Base-by-base conservation (phyloP, 2,888 invertebrate species). In the Unio pictorum region DNA sequence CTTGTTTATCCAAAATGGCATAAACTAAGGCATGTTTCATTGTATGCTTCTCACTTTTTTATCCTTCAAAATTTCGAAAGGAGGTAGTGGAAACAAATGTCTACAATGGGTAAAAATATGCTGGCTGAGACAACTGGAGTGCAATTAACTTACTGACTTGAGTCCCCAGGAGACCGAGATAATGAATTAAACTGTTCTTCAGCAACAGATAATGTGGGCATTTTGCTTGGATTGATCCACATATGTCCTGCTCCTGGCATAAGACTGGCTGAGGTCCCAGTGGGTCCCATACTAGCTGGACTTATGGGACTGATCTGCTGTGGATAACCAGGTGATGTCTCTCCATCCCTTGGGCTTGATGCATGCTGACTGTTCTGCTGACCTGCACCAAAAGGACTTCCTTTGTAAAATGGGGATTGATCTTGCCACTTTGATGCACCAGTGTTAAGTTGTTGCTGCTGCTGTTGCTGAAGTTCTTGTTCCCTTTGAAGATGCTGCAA, bases 271-370 rank as follows among this genome's bases (percentile, higher is more conserved):
- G 69, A 60, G 60, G 34, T 65, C 57, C 56, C 55, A 34, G 66
- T 55, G 18, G 55, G 28, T 18, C 55, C 55, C 58, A 58, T 62
- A 45, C 45, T 45, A 20, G 69, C 84, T 17, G 84, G 85, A 30
- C 83, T 84, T 69, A 85, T 83, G 15, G 85, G 85, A 65, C 84
- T 84, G 62, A 82, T 72, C 71, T 85, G 85, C 64, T 80, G 80
- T 58, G 80, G 71, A 65, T 83, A 83, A 45, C 78, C 76, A 15
- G 83, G 81, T 11, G 84, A 82, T 23, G 68, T 72, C 34, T 81
- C 80, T n/a, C 72, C 72, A 62, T 59, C 63, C 17, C 66, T 67
- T 26, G 72, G 63, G 45, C 45, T 45, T n/a, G 76, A 65, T 64
- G 71, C 72, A 45, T 66, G 72, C 7, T 74, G 70, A 55, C 61